These are phyloP conservation scores for Hymenopus coronatus DNA, from an alignment of 2,888 invertebrate genomes.

Conservation along the genomic window DNA sequence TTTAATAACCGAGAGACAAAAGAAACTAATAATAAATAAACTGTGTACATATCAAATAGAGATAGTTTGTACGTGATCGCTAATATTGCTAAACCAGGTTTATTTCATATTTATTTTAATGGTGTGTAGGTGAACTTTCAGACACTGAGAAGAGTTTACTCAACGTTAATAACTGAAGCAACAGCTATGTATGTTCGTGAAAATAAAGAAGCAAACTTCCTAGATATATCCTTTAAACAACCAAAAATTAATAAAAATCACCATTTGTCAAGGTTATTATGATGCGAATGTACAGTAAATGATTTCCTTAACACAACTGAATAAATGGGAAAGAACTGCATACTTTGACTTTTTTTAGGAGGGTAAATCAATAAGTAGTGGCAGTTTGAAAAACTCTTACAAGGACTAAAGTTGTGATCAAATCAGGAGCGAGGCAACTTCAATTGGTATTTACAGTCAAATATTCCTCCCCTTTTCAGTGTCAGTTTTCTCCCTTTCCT, in stretches of 20 bases:
- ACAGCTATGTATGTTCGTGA: neutral
- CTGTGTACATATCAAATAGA: neutral
- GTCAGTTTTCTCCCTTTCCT: too few relatives aligned
- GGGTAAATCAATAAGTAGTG: neutral
- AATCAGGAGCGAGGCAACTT: too few relatives aligned
- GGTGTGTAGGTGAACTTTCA: neutral
- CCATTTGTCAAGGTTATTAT: neutral
- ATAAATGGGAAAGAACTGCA: neutral
- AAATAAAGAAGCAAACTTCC: neutral
- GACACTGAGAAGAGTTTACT: neutral
- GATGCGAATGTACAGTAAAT: neutral
- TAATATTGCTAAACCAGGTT: neutral
- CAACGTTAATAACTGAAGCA: neutral
- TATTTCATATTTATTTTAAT: neutral
- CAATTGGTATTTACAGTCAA: too few relatives aligned
- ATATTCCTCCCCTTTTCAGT: too few relatives aligned
- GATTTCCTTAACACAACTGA: neutral
- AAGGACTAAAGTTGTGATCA: too few relatives aligned
- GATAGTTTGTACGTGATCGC: neutral
- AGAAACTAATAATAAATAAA: neutral
- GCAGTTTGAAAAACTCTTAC: too few relatives aligned
- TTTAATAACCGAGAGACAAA: neutral
- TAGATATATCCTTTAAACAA: neutral
- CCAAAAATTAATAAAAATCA: neutral
- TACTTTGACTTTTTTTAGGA: neutral